Evolutionary conservation across 2,888 invertebrate genomes (phyloP), one percentile per base, ranked within the genome.

Genomic region (Phalera bucephala): DNA sequence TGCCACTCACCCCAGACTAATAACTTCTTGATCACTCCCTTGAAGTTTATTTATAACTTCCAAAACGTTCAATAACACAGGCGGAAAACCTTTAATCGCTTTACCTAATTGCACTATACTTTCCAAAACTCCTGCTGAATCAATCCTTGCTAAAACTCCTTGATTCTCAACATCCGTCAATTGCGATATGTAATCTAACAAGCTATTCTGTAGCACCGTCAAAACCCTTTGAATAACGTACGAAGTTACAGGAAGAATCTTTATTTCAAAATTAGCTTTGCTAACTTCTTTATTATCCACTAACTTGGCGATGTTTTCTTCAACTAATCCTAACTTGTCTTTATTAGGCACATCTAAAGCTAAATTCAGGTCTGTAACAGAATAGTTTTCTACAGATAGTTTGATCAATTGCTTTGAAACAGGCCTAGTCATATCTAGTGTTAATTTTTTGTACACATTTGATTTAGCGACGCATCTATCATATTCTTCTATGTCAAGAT

Each of bases 191-290:
- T 83, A 46, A 20, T 62, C 50, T 5, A 66, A 40, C 6, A 85
- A 59, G 27, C 64, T 49, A 6, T 45, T 57, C 44, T 78, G 71
- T 15, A 85, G 32, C 13, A 82, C 40, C 36, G 57, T 63, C 4
- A 86, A 51, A 12, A 90, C 61, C 50, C 87, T 73, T 39, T 85
- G 73, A 25, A 91, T 69, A 4, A 91, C 64, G 39, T 91, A 91
- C 8, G 91, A 84, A 48, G 92, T 91, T 25, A 92, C 63, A 40
- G 94, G 94, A 45, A 93, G 72, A 2, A 93, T 60, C 62, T 91
- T 58, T 59, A 85, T 31, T 22, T 70, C 55, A 14, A 55, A 26
- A 14, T 43, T 51, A 3, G 52, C 35, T 52, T 45, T 28, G 22
- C 31, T 21, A 27, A 32, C 33, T 11, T 49, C 46, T 30, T 53